These are phyloP conservation scores for Ormyrus pomaceus DNA, from an alignment of 2,888 invertebrate species.

Conservation along the genomic window DNA sequence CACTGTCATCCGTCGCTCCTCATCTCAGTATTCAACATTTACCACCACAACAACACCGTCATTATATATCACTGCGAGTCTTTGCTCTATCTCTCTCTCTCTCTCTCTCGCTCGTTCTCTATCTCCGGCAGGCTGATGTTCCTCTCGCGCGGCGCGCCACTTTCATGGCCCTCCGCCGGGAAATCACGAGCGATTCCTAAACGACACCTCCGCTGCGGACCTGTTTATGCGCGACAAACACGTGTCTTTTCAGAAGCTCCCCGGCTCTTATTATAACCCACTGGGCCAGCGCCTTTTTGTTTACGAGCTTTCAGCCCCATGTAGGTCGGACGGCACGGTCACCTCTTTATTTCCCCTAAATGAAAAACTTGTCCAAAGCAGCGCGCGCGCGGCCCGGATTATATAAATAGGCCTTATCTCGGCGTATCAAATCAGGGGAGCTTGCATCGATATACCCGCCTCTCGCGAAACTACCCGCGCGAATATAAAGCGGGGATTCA, in stretches of 20 bases:
- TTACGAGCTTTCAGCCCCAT: not conserved
- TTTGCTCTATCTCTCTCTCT: no score
- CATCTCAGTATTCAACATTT: no score
- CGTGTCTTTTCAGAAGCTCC: constrained; percentile 28
- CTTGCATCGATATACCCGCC: constrained; percentile 21
- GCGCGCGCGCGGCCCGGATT: no score
- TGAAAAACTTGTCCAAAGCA: not conserved
- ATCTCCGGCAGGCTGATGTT: no score
- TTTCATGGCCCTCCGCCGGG: constrained; percentile 47
- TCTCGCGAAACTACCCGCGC: constrained; percentile 3
- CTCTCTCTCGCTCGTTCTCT: no score
- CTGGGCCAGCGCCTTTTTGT: not conserved
- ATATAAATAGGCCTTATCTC: constrained; percentile 26
- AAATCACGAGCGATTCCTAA: constrained; percentile 41
- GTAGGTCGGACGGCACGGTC: not conserved
- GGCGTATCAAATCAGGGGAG: constrained; percentile 22
- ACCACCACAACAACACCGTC: no score
- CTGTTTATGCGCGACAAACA: constrained; percentile 44
- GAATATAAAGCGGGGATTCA: constrained; percentile 24
- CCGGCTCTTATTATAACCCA: not conserved
- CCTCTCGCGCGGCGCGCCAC: not conserved
- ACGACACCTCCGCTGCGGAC: not conserved
- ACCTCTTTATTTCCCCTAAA: not conserved
- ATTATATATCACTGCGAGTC: not conserved
- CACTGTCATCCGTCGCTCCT: constrained; percentile 19